Evolutionary conservation across 1,140 invertebrate species (phyloP).

Genomic region (Mamestra configurata): DNA sequence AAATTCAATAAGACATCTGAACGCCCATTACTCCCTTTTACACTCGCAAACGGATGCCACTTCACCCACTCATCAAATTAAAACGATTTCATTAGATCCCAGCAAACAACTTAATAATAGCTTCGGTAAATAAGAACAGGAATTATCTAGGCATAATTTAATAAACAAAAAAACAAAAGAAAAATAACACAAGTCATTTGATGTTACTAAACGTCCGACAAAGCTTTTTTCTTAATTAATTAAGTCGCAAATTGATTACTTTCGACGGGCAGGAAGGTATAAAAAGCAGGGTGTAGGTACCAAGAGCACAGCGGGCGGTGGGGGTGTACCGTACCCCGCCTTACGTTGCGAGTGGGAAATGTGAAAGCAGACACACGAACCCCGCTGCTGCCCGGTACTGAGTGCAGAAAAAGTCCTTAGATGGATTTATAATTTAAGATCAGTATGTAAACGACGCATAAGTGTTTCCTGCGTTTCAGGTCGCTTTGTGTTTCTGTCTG

Average conservation of each 20-base stretch:
- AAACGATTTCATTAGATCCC: conserved; percentile 19
- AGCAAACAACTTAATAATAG: conserved; percentile 18
- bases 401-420: conserved; percentile 64
- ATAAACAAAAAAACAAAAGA: conserved; percentile 39
- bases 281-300: conserved; percentile 83
- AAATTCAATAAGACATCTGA: not conserved
- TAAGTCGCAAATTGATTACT: conserved; percentile 87
- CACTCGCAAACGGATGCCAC: not conserved
- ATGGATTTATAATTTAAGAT: not conserved
- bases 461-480: too few relatives aligned
- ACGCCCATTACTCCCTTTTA: not conserved
- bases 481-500: too few relatives aligned
- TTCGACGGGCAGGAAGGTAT: conserved; percentile 84
- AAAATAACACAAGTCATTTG: conserved; percentile 49
- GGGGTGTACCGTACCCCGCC: conserved; percentile 76
- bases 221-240: conserved; percentile 85
- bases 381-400: conserved; percentile 81
- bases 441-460: too few relatives aligned
- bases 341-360: conserved; percentile 85
- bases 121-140: conserved; percentile 1
- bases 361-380: conserved; percentile 88
- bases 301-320: conserved; percentile 80
- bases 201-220: conserved; percentile 55
- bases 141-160: conserved; percentile 28
- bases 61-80: conserved; percentile 11